phyloP scores from a whole-genome alignment of 2,113 vertebrate genomes.

The Oxygymnocypris stewartii region DNA sequence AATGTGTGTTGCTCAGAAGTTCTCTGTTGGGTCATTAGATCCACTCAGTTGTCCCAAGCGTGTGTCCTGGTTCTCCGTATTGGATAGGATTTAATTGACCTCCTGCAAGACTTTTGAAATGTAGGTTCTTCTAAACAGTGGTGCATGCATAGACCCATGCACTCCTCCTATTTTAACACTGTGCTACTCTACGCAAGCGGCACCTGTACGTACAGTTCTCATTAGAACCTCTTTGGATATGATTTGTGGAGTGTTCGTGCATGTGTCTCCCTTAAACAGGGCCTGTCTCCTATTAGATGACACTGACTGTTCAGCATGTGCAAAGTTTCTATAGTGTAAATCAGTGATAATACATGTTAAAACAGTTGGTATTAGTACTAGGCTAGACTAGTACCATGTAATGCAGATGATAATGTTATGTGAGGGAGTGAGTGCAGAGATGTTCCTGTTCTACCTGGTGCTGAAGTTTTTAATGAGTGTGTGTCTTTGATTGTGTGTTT shows the following conservation, averaged over 20 bases:
- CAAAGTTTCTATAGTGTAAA: constrained; percentile 29
- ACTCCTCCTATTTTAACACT: constrained; percentile 17
- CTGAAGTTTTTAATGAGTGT: constrained; percentile 9
- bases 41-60: constrained; percentile 20
- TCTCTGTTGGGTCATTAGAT: constrained; percentile 28
- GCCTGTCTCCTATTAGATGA: constrained; percentile 34
- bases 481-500: not conserved
- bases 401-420: constrained; percentile 24
- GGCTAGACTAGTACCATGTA: constrained; percentile 29
- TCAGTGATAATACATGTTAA: constrained; percentile 20
- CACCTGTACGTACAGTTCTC: not conserved
- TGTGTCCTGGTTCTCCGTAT: constrained; percentile 19
- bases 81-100: constrained; percentile 30
- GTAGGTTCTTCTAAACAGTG: not conserved
- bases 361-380: constrained; percentile 42
- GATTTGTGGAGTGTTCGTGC: constrained; percentile 32
- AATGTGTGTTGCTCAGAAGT: constrained; percentile 23
- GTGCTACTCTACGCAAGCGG: constrained; percentile 32
- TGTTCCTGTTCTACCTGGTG: constrained; percentile 14
- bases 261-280: constrained; percentile 35
- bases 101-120: not conserved
- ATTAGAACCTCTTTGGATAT: constrained; percentile 7
- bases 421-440: not conserved
- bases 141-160: constrained; percentile 13
- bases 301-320: constrained; percentile 50